phyloP scores from a whole-genome alignment of 2,888 invertebrate species.

The Exocentrus adspersus region DNA sequence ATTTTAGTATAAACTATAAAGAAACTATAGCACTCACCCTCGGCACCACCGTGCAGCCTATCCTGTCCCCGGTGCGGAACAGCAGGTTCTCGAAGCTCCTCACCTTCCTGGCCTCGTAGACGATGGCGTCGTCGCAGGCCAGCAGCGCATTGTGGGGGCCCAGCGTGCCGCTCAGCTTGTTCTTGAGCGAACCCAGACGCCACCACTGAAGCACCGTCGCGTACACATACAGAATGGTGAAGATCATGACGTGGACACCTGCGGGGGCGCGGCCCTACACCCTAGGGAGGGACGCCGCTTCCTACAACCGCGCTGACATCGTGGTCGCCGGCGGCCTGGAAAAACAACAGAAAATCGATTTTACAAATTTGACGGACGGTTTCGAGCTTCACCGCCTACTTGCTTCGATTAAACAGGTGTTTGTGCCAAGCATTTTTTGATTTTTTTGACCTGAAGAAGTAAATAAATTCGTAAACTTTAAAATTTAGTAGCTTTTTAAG shows the following conservation, averaged over 20 bases:
- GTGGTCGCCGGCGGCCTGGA: background rate
- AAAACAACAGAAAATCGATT: background rate
- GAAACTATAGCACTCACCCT: slow-evolving; percentile 61
- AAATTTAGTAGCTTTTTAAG: no score
- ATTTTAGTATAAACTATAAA: background rate
- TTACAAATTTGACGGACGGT: background rate
- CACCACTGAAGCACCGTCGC: slow-evolving; percentile 85
- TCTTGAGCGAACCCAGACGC: slow-evolving; percentile 76
- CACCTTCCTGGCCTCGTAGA: slow-evolving; percentile 52
- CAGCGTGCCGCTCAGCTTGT: slow-evolving; percentile 70
- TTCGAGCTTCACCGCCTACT: no score
- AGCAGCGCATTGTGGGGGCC: slow-evolving; percentile 60
- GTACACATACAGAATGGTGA: slow-evolving; percentile 85
- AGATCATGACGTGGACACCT: slow-evolving; percentile 71
- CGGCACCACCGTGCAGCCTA: slow-evolving; percentile 69
- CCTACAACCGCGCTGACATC: no score
- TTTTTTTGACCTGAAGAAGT: no score
- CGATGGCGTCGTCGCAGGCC: slow-evolving; percentile 53
- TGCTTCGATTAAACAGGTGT: no score
- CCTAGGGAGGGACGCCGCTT: no score
- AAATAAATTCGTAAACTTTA: no score
- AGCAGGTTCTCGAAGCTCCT: slow-evolving; percentile 69
- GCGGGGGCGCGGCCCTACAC: no score
- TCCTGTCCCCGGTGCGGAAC: slow-evolving; percentile 66
- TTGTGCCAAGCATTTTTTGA: no score